Evolutionary conservation across 1,140 invertebrate genomes (phyloP), one percentile per base, ranked within the genome.

Genomic region (Bombus consobrinus): DNA sequence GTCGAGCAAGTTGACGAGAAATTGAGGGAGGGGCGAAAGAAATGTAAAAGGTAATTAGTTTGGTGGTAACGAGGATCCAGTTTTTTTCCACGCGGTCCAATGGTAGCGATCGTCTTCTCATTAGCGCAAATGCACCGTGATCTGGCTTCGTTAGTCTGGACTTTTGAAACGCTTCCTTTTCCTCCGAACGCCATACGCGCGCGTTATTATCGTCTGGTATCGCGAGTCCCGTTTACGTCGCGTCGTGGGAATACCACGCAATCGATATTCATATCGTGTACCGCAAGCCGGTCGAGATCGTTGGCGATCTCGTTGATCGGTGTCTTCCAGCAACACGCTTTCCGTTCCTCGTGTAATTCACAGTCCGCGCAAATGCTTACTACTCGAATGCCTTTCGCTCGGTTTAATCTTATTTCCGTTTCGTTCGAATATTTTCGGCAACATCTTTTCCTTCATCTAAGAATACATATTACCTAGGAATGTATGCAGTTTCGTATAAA

Each of bases 11-110:
- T 64, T 74, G 82, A 79, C 53, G 82, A 71, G 72, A 53, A 84
- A 89, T 73, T 39, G 75, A 89, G 57, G 34, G 25, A 69, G 64
- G 71, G 76, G 25, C 25, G 64, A 47, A 32, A 66, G 53, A 66
- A 87, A 89, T 53, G 80, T 86, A 89, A 88, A 74, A 76, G 80
- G 73, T 80, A 89, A 89, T 89, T 89, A 87, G 68, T 78, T 53
- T 18, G 22, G 37, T 43, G 76, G 64, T 89, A 89, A 90, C 69
- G 85, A 89, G 78, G 43, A 79, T 81, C 39, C 43, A 41, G 53
- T 85, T 90, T 89, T 89, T 57, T 66, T 32, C n/a, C 41, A 37
- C 3, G 9, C 37, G 37, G 59, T 81, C 53, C 39, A 68, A 57
- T 39, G 78, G 37, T 87, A 4, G 71, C 64, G 62, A 62, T 62